Evolutionary conservation across 2,797 vertebrate species (phyloP).

Genomic region (Cossypha dichroa): DNA sequence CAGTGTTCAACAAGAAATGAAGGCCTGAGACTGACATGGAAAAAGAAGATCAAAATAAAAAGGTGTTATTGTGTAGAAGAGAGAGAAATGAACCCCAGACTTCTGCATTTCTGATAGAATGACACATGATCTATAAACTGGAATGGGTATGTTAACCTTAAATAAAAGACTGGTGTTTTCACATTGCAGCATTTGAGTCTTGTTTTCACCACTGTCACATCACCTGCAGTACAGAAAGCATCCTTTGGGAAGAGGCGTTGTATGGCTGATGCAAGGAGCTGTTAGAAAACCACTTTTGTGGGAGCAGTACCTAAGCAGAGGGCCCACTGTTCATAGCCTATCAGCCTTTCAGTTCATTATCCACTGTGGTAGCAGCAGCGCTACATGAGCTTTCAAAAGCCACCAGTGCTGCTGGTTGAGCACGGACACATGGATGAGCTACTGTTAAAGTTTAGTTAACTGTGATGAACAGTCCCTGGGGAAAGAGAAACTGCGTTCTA

Average conservation of each 20-base stretch:
- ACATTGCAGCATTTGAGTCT: neutral
- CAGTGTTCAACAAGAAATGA: neutral
- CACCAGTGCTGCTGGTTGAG: neutral
- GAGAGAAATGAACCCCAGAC: neutral
- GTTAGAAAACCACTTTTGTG: neutral
- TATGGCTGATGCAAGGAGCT: neutral
- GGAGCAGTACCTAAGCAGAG: neutral
- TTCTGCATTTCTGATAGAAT: neutral
- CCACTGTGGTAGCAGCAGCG: neutral
- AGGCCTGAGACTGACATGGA: neutral
- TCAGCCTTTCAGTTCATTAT: neutral
- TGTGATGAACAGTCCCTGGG: neutral
- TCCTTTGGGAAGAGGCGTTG: neutral
- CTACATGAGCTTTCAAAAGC: neutral
- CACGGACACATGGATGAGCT: neutral
- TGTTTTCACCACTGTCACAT: neutral
- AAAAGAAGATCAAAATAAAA: conserved; percentile 25
- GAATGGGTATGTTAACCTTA: neutral
- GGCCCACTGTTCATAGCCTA: neutral
- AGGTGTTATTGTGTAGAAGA: neutral
- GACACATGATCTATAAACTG: neutral
- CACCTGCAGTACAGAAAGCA: neutral
- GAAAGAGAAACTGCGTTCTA: neutral
- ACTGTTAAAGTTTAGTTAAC: neutral
- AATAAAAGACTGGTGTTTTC: neutral